Percentiles rank a stretch among this genome's conserved stretches.
Evolutionary conservation across 2,113 vertebrate genomes (phyloP).

Genomic region (Lagopus muta): DNA sequence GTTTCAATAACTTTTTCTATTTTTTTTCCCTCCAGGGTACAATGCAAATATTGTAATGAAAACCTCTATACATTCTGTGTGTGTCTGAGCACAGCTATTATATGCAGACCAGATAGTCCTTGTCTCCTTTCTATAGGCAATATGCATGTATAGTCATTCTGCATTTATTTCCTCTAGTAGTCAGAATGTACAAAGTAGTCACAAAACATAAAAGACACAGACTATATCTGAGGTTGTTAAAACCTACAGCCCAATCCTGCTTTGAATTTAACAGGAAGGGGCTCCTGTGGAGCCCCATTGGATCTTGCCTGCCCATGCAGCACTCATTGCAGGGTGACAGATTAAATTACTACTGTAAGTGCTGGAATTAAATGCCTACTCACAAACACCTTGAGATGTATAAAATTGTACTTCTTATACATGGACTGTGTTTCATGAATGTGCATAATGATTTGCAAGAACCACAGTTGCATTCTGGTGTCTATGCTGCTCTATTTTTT

Average conservation of each 20-base stretch:
- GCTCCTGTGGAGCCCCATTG: neutral
- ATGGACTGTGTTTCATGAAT: neutral
- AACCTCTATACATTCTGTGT: conserved; percentile 4
- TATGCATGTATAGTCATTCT: neutral
- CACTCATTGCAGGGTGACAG: neutral
- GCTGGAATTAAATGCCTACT: neutral
- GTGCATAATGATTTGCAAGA: accelerated
- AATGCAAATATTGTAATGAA: conserved; percentile 42
- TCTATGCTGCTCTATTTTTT: neutral
- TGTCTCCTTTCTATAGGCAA: neutral
- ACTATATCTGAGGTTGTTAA: neutral
- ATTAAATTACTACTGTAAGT: neutral
- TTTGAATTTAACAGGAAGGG: neutral
- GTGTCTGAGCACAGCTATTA: neutral
- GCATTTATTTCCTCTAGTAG: neutral
- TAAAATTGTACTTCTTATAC: neutral
- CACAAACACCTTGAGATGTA: neutral
- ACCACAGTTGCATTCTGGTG: neutral
- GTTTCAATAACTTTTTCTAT: conserved; percentile 51
- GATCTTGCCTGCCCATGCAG: neutral
- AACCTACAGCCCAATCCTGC: neutral
- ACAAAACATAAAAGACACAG: neutral
- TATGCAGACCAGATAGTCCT: neutral
- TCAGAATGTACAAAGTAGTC: neutral
- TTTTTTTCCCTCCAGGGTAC: conserved; percentile 29